These are phyloP conservation scores for Biston betularia DNA, from an alignment of 2,888 invertebrate species.

Conservation along the genomic window DNA sequence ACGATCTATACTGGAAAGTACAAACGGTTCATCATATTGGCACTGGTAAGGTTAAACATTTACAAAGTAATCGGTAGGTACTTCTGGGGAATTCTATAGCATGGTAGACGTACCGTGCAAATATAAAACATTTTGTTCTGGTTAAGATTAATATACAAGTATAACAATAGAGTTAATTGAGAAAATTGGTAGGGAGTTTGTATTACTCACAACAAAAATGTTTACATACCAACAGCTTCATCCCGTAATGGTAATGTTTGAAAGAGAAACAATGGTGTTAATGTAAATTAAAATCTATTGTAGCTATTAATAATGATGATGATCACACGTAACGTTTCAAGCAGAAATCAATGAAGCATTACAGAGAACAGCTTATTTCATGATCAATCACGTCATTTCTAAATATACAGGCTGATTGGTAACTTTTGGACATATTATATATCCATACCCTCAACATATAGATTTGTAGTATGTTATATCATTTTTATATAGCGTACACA, in stretches of 20 bases:
- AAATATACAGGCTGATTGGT: neutral
- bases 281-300: constrained; percentile 54
- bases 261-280: constrained; percentile 75
- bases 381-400: neutral
- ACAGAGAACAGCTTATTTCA: neutral
- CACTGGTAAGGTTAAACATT: neutral
- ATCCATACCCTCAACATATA: too few relatives aligned
- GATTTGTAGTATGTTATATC: too few relatives aligned
- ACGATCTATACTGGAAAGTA: neutral
- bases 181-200: constrained; percentile 55
- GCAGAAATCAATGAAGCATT: constrained; percentile 3
- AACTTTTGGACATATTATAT: too few relatives aligned
- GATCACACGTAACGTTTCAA: constrained; percentile 7
- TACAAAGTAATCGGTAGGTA: constrained; percentile 10
- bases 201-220: constrained; percentile 55
- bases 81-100: constrained; percentile 11
- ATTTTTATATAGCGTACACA: too few relatives aligned
- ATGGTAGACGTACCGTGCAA: constrained; percentile 31
- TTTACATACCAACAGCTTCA: constrained; percentile 83
- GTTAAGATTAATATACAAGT: constrained; percentile 19
- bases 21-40: constrained; percentile 12
- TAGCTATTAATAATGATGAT: neutral
- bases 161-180: constrained; percentile 2
- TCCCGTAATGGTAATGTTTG: constrained; percentile 77
- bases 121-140: constrained; percentile 27